A percentile compares a stretch with the other conserved stretches of the same genome.
phyloP scores from a whole-genome alignment of 2,113 vertebrate species.

The Ramphastos sulfuratus region DNA sequence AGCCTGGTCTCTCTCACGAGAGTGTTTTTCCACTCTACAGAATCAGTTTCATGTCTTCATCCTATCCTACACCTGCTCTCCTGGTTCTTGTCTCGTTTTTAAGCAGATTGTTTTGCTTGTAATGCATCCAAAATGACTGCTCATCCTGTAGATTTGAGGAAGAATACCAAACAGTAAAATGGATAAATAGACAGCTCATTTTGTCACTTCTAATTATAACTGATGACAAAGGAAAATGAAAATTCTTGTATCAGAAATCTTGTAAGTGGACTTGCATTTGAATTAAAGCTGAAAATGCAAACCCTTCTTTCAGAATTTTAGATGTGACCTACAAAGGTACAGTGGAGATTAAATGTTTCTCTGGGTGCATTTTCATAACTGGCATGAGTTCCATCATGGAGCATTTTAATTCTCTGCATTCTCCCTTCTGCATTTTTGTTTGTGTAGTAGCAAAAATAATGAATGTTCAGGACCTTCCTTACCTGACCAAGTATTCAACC shows the following conservation, averaged over 20 bases:
- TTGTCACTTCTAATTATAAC: conserved; percentile 32
- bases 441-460: background rate
- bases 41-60: background rate
- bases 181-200: conserved; percentile 9
- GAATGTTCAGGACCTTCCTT: background rate
- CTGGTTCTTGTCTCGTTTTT: conserved; percentile 31
- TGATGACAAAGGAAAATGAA: background rate
- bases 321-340: background rate
- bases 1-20: background rate
- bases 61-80: background rate
- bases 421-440: background rate
- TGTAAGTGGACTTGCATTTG: background rate
- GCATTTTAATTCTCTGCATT: background rate
- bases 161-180: conserved; percentile 9
- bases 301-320: background rate
- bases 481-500: background rate
- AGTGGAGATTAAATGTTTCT: background rate
- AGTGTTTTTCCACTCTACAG: background rate
- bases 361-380: background rate
- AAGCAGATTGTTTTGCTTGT: conserved; percentile 64
- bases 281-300: background rate
- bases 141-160: background rate
- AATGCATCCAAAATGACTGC: conserved; percentile 43
- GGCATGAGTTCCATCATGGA: background rate
- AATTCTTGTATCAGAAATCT: background rate